These are phyloP conservation scores for Hycleus phaleratus DNA, from an alignment of 1,140 invertebrate genomes.

Conservation along the genomic window DNA sequence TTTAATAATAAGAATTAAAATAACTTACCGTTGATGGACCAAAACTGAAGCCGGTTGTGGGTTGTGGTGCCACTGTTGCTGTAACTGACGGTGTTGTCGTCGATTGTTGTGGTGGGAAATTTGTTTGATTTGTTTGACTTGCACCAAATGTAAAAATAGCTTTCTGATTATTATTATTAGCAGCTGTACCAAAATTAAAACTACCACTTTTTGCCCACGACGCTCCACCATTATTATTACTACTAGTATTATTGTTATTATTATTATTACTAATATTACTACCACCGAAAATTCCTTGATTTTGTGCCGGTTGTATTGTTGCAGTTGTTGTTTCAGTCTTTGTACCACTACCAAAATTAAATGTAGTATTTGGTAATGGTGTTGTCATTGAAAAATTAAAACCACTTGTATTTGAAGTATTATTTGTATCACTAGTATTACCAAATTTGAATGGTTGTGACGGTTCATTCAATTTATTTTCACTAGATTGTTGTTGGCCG, in stretches of 20 bases:
- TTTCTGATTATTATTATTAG: constrained; percentile 24
- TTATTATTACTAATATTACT: background rate
- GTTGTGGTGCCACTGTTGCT: too few species aligned
- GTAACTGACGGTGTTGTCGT: too few species aligned
- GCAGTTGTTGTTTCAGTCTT: constrained; percentile 1
- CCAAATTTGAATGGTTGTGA: constrained; percentile 1
- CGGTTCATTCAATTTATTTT: background rate
- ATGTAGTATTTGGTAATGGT: background rate
- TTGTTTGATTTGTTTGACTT: constrained; percentile 5
- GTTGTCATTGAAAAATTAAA: background rate
- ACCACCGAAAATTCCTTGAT: background rate
- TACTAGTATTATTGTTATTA: background rate
- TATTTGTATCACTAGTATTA: background rate
- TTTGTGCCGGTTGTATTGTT: background rate
- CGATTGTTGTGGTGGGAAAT: background rate
- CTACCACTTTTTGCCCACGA: constrained; percentile 18
- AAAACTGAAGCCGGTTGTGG: constrained; percentile 22
- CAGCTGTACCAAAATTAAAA: constrained; percentile 33
- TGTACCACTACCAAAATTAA: constrained; percentile 7
- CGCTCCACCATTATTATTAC: background rate
- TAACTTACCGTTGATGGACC: constrained; percentile 23
- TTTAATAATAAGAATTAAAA: background rate
- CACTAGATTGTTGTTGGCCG: background rate
- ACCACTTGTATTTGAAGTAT: background rate
- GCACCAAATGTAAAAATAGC: constrained; percentile 31